phyloP scores from a whole-genome alignment of 2,888 invertebrate genomes.

The Trilocha varians region DNA sequence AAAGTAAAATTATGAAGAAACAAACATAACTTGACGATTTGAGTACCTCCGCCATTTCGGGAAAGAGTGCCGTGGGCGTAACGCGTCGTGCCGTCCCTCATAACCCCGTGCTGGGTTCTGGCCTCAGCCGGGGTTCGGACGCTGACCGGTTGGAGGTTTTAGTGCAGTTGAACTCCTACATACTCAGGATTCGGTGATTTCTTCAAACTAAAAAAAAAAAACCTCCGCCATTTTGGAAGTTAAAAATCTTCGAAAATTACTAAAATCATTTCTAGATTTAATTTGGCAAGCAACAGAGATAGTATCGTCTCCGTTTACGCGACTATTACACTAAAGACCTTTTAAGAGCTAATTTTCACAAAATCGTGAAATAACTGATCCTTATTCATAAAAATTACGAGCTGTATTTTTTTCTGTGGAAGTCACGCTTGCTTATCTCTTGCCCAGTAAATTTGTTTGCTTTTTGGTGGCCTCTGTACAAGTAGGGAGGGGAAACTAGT shows the following conservation, averaged over 20 bases:
- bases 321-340: neutral
- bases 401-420: neutral
- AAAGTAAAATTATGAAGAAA: too few relatives aligned
- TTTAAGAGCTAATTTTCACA: neutral
- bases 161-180: too few relatives aligned
- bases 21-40: too few relatives aligned
- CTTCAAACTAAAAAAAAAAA: too few relatives aligned
- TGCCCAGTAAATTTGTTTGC: neutral
- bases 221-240: neutral
- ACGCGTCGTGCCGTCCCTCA: too few relatives aligned
- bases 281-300: neutral
- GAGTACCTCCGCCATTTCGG: too few relatives aligned
- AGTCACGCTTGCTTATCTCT: conserved; percentile 4
- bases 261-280: neutral
- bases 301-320: neutral
- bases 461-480: neutral
- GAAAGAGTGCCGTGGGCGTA: too few relatives aligned
- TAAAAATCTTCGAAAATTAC: neutral
- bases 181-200: too few relatives aligned
- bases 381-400: conserved; percentile 3
- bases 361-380: neutral
- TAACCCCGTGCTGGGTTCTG: too few relatives aligned
- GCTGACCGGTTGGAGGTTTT: too few relatives aligned
- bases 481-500: neutral
- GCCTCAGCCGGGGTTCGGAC: too few relatives aligned